Evolutionary conservation across 35 echinoderm and acorn worm genomes (phyloP).

Genomic region (Holothuria glaberrima): DNA sequence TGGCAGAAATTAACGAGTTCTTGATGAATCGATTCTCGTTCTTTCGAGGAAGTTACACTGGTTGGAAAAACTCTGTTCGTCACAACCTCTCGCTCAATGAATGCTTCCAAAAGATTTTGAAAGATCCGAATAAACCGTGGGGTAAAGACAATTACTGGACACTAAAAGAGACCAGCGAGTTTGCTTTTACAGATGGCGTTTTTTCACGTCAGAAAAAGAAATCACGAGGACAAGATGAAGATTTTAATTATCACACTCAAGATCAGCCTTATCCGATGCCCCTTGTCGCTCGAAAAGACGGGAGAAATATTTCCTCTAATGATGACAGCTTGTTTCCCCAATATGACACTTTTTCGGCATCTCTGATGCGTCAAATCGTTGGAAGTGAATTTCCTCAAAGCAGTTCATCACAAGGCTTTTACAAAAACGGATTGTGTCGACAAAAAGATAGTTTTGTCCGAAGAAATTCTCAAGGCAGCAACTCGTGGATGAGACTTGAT

Average conservation of each 20-base stretch:
- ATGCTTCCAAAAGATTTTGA: slow-evolving; percentile 91
- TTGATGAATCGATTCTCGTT: slow-evolving; percentile 92
- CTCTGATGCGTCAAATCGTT: too few species aligned
- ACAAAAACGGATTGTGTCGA: too few species aligned
- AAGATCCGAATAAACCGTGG: slow-evolving; percentile 87
- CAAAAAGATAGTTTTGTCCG: too few species aligned
- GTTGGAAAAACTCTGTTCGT: slow-evolving; percentile 94
- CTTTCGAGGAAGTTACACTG: slow-evolving; percentile 92
- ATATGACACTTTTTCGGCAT: too few species aligned
- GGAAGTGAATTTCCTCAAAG: too few species aligned
- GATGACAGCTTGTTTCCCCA: too few species aligned
- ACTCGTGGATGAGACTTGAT: too few species aligned
- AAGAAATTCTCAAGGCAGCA: too few species aligned
- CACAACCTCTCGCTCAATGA: slow-evolving; percentile 95
- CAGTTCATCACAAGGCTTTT: too few species aligned
- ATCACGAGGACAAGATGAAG: neutral
- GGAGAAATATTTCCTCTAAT: too few species aligned
- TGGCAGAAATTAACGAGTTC: slow-evolving; percentile 97
- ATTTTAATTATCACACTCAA: neutral
- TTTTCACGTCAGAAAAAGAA: slow-evolving; percentile 80
- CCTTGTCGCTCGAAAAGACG: too few species aligned
- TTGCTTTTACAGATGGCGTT: slow-evolving; percentile 86
- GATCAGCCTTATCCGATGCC: too few species aligned
- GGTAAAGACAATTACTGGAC: slow-evolving; percentile 99
- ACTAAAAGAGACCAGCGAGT: slow-evolving; percentile 89